Evolutionary conservation across 2,797 vertebrate species (phyloP), one percentile per base, ranked within the genome.

Genomic region (Neomorphus geoffroyi): DNA sequence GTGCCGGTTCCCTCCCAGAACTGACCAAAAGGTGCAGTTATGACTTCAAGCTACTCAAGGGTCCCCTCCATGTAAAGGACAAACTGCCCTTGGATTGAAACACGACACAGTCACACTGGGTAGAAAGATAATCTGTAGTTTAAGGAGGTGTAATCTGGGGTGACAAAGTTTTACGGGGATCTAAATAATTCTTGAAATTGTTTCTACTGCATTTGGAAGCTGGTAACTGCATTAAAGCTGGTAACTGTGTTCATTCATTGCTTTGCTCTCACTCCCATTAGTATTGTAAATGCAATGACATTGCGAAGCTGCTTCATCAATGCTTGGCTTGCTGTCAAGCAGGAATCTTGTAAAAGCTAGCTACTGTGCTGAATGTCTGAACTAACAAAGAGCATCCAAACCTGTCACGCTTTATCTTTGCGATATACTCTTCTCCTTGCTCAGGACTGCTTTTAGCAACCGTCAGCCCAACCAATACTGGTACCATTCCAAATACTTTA

Each of bases 21-120:
- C 28, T n/a, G 28, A 5, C 78, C 12, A 1, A 27, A 28, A 66
- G 2, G 2, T 18, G 27, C 13, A 56, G 48, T 53, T 53, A 23
- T 0, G 0, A 21, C 77, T 60, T 50, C 22, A 7, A 48, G 32
- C 27, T 6, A 10, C n/a, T 35, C 30, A 11, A 0, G 3, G 61
- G 11, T 37, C 16, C 53, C 46, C 54, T 48, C 71, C 37, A 15
- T 0, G 1, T 9, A 24, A 50, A 23, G 62, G 67, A 70, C 24
- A 56, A 32, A 57, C 9, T 33, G 66, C 64, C 58, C 41, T 70
- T 66, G 62, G 51, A 22, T 30, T n/a, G 72, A n/a, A 74, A 53
- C 0, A 1, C 32, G 48, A 26, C 67, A 61, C 1, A 1, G 26
- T 28, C 54, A 18, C 54, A 4, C 24, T 14, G 64, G 24, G 16